Percentiles rank a stretch among this genome's conserved stretches.
Conservation (phyloP, 2,888 invertebrate genomes). For the Drosophila flavopinicola region DNA sequence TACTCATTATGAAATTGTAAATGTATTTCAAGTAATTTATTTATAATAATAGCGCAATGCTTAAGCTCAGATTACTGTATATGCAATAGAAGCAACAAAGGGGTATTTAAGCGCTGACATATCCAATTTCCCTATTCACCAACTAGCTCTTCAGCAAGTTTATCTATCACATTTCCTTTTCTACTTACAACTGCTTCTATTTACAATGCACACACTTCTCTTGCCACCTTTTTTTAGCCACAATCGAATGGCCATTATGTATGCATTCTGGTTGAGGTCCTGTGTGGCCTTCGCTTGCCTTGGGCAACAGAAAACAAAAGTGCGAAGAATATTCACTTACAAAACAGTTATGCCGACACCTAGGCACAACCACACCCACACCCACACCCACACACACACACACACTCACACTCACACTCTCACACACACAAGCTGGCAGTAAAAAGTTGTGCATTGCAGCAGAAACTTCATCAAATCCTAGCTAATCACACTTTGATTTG, state of each 20-base stretch:
- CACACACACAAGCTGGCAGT: slow-evolving; percentile 8
- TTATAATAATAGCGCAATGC: too few relatives aligned
- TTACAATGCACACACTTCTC: not conserved
- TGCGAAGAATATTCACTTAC: slow-evolving; percentile 65
- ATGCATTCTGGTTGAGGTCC: slow-evolving; percentile 37
- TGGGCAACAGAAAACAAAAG: slow-evolving; percentile 13
- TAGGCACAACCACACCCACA: slow-evolving; percentile 22
- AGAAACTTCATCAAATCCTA: slow-evolving; percentile 74
- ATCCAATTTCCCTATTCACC: not conserved
- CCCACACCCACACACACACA: not conserved
- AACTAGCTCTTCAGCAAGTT: slow-evolving; percentile 1
- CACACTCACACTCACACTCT: not conserved
- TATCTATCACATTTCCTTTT: slow-evolving; percentile 11
- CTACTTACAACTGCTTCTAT: not conserved
- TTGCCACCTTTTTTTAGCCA: not conserved
- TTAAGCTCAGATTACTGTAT: too few relatives aligned
- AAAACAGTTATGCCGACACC: slow-evolving; percentile 67
- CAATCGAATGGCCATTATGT: slow-evolving; percentile 43
- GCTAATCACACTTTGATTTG: slow-evolving; percentile 79
- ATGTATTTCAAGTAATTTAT: too few relatives aligned
- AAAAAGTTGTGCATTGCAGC: slow-evolving; percentile 69
- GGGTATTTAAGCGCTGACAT: not conserved
- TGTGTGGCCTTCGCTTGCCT: slow-evolving; percentile 7
- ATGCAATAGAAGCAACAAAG: too few relatives aligned
- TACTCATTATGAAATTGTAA: too few relatives aligned